Evolutionary conservation across 2,113 vertebrate species (phyloP).

Genomic region (Eudyptes chrysolophus): DNA sequence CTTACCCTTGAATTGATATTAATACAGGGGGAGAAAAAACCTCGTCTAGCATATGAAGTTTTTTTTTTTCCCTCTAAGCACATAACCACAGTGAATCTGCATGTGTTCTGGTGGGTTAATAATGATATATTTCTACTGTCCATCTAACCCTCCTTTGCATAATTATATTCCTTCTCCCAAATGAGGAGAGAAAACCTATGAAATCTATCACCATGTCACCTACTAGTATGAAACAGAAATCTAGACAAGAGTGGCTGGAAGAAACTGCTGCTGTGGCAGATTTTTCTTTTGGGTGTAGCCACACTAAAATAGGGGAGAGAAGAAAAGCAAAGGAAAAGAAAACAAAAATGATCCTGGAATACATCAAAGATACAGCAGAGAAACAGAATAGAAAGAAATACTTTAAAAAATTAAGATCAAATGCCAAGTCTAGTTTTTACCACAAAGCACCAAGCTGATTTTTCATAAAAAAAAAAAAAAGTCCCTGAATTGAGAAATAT

Average conservation of each 20-base stretch:
- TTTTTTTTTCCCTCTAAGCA: not conserved
- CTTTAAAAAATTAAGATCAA: constrained; percentile 70
- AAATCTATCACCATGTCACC: constrained; percentile 59
- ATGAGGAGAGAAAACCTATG: constrained; percentile 49
- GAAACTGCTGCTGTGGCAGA: not conserved
- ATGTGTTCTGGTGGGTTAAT: constrained; percentile 42
- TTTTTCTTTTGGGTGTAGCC: constrained; percentile 34
- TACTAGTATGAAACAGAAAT: constrained; percentile 22
- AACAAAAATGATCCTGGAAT: constrained; percentile 7
- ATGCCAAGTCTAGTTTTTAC: constrained; percentile 59
- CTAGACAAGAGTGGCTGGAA: constrained; percentile 33
- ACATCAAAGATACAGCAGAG: constrained; percentile 24
- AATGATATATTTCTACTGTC: constrained; percentile 58
- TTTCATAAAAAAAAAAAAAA: constrained; percentile 81
- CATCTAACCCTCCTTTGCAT: constrained; percentile 57
- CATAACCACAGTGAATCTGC: constrained; percentile 29
- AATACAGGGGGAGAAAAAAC: not conserved
- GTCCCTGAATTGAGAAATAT: constrained; percentile 87
- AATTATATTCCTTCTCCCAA: constrained; percentile 62
- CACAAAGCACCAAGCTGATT: constrained; percentile 73
- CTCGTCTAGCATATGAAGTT: not conserved
- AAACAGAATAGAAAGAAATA: constrained; percentile 25
- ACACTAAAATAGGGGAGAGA: not conserved
- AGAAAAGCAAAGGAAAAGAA: constrained; percentile 1
- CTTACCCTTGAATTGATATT: constrained; percentile 25